phyloP scores from a whole-genome alignment of 2,113 vertebrate genomes.

The Ceratotherium simum region DNA sequence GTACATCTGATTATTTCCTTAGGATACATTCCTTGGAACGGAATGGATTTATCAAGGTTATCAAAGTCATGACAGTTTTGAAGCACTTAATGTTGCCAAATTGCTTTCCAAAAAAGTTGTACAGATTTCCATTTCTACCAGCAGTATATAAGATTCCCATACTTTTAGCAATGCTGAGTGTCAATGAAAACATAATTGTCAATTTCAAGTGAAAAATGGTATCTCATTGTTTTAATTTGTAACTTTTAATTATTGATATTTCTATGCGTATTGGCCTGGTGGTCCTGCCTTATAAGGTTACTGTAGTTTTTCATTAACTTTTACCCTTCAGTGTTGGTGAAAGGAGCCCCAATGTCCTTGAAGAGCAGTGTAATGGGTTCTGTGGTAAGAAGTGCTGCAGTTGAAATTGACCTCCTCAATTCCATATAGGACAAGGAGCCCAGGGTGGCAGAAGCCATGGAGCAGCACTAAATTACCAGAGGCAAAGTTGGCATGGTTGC shows the following conservation, averaged over 20 bases:
- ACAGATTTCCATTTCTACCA: background rate
- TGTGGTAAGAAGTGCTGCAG: background rate
- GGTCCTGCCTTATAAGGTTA: background rate
- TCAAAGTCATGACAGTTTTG: background rate
- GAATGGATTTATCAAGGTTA: background rate
- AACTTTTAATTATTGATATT: background rate
- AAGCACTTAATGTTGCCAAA: background rate
- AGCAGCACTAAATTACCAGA: background rate
- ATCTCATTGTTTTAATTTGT: background rate
- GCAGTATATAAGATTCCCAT: background rate
- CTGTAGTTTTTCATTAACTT: background rate
- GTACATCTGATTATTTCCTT: background rate
- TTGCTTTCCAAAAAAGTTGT: background rate
- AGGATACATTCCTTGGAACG: background rate
- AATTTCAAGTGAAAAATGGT: background rate
- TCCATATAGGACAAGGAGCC: background rate
- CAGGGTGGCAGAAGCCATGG: background rate
- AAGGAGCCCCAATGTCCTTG: background rate
- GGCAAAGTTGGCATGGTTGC: background rate
- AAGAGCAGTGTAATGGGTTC: background rate
- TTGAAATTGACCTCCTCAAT: background rate
- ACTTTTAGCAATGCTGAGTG: background rate
- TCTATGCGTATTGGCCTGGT: background rate
- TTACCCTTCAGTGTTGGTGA: background rate
- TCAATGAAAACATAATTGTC: background rate